Evolutionary conservation across 1,140 invertebrate genomes (phyloP).

Genomic region (Aphis gossypii): DNA sequence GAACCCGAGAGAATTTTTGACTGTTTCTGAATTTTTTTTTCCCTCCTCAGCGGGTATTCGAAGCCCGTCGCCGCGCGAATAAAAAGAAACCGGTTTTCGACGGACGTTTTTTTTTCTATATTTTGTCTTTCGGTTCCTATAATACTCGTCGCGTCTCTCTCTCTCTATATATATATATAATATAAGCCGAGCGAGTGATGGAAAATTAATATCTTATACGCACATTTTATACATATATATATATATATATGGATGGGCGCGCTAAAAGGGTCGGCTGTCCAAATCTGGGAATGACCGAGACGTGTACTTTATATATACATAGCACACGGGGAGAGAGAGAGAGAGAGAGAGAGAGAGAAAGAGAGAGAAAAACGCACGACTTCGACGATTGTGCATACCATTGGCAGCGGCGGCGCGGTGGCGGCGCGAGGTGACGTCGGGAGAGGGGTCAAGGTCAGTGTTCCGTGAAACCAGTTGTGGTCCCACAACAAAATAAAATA

Average conservation of each 20-base stretch:
- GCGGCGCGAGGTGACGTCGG: slow-evolving; percentile 23
- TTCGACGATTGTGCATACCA: slow-evolving; percentile 25
- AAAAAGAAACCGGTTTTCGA: slow-evolving; percentile 31
- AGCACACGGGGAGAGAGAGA: too few species aligned
- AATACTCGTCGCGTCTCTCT: background rate
- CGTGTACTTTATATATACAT: background rate
- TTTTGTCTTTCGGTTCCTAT: background rate
- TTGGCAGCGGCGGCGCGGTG: background rate
- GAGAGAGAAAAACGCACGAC: slow-evolving; percentile 23
- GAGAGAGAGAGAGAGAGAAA: too few species aligned
- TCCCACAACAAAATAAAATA: background rate
- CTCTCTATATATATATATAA: background rate
- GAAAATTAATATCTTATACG: background rate
- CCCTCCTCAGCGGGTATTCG: background rate
- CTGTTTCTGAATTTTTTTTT: slow-evolving; percentile 23
- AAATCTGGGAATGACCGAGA: slow-evolving; percentile 20
- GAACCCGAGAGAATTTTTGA: slow-evolving; percentile 1
- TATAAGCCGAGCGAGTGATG: background rate
- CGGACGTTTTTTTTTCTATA: background rate
- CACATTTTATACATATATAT: background rate
- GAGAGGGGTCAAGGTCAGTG: slow-evolving; percentile 51
- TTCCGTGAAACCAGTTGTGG: slow-evolving; percentile 49
- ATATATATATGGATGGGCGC: background rate
- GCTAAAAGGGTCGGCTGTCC: slow-evolving; percentile 33
- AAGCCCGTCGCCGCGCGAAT: background rate